A percentile compares a stretch with the other conserved stretches of the same genome.
Evolutionary conservation across 1,140 invertebrate species (phyloP).

Genomic region (Augochlora pura): DNA sequence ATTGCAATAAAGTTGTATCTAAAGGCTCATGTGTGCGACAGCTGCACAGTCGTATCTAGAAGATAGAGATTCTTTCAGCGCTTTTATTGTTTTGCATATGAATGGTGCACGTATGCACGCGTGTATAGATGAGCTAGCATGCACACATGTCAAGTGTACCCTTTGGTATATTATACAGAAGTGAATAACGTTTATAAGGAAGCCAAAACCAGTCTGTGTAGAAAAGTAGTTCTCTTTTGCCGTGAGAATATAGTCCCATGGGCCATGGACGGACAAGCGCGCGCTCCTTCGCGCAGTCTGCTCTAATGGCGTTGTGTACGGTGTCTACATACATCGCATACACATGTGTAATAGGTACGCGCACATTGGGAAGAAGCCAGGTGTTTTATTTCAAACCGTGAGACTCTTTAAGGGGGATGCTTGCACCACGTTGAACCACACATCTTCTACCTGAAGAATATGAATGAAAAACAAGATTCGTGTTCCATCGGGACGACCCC

Average conservation of each 20-base stretch:
- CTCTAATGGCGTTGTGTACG: constrained; percentile 39
- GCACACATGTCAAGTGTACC: constrained; percentile 63
- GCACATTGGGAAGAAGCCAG: constrained; percentile 68
- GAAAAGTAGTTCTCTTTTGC: constrained; percentile 53
- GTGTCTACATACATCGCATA: constrained; percentile 26
- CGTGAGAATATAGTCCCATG: constrained; percentile 52
- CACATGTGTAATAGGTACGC: constrained; percentile 33
- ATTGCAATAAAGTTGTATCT: background rate
- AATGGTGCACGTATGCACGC: constrained; percentile 59
- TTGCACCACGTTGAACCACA: constrained; percentile 65
- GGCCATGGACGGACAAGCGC: background rate
- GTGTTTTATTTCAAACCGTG: constrained; percentile 78
- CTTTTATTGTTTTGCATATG: constrained; percentile 79
- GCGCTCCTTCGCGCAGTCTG: constrained; percentile 40
- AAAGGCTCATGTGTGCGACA: background rate
- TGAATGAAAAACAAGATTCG: constrained; percentile 79
- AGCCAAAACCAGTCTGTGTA: constrained; percentile 72
- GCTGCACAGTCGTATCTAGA: constrained; percentile 41
- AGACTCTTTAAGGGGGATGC: constrained; percentile 76
- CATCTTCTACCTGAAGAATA: constrained; percentile 59
- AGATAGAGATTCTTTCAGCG: constrained; percentile 77
- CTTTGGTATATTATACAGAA: constrained; percentile 77
- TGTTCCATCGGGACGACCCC: constrained; percentile 58
- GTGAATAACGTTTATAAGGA: constrained; percentile 79
- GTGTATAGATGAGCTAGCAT: constrained; percentile 31